A percentile compares a stretch with the other conserved stretches of the same genome.
These are phyloP conservation scores for Micromys minutus DNA, from an alignment of 2,113 vertebrate genomes.

Conservation along the genomic window DNA sequence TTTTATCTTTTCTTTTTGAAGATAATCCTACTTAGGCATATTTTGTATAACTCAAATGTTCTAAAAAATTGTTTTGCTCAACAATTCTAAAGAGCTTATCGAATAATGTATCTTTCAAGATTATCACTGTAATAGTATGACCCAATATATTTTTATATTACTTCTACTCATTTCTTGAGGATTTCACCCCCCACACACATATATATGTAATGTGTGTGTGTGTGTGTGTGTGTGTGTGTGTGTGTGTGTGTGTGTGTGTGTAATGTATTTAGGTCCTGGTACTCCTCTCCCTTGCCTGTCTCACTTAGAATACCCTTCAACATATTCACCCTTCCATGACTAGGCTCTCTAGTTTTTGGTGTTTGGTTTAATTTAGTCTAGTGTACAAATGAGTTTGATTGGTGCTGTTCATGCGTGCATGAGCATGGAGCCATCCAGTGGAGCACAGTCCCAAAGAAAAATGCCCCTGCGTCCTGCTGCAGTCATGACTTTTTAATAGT, in stretches of 20 bases:
- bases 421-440: too few relatives aligned
- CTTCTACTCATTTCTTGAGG: not conserved
- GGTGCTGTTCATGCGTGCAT: not conserved
- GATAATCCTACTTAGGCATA: not conserved
- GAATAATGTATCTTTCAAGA: not conserved
- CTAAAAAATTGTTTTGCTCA: too few relatives aligned
- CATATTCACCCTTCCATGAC: not conserved
- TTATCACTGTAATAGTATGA: not conserved
- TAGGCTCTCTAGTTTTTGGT: too few relatives aligned
- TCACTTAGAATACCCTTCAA: not conserved
- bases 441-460: not conserved
- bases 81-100: not conserved
- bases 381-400: too few relatives aligned
- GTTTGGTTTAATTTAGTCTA: not conserved
- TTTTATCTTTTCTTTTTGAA: not conserved
- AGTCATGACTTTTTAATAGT: not conserved
- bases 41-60: too few relatives aligned
- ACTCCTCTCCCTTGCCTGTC: rapidly evolving
- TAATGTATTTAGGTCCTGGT: not conserved
- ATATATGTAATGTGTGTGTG: too few relatives aligned
- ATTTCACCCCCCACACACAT: not conserved
- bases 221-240: too few relatives aligned
- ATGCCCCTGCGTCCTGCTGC: too few relatives aligned
- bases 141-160: not conserved
- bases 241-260: too few relatives aligned